Evolutionary conservation across 2,888 invertebrate genomes (phyloP).

Genomic region (Nephrotoma guestfalica): DNA sequence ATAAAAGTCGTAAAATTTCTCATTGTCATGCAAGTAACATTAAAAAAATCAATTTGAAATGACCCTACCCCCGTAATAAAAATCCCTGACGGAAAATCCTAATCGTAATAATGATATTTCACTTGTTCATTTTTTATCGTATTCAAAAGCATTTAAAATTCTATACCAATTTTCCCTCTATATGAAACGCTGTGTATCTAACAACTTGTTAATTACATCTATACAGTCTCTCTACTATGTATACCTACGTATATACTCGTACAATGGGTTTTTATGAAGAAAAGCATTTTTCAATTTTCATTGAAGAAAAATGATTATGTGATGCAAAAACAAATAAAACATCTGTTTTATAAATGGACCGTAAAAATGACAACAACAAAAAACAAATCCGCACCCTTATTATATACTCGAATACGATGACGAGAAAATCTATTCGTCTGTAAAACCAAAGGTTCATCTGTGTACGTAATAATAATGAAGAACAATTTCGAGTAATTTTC

Average conservation of each 20-base stretch:
- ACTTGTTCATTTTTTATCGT: not conserved
- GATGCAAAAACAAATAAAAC: slow-evolving; percentile 25
- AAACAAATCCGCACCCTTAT: not conserved
- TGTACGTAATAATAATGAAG: slow-evolving; percentile 12
- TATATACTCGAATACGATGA: not conserved
- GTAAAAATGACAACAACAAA: slow-evolving; percentile 19
- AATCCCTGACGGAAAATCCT: not conserved
- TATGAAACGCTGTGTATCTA: not conserved
- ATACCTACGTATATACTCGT: too few species aligned
- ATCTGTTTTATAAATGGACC: slow-evolving; percentile 36
- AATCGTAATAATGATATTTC: not conserved
- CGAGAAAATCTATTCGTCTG: slow-evolving; percentile 1
- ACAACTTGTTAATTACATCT: not conserved
- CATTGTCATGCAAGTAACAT: not conserved
- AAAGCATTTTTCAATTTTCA: not conserved
- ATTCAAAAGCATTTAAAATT: not conserved
- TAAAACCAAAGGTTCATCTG: slow-evolving; percentile 2
- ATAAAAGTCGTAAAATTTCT: not conserved
- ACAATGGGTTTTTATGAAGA: not conserved
- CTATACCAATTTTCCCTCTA: not conserved
- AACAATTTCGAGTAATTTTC: slow-evolving; percentile 31
- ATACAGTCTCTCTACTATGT: not conserved
- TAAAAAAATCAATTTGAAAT: not conserved
- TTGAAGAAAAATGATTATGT: slow-evolving; percentile 2
- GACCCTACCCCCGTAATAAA: not conserved